Evolutionary conservation across 1,140 invertebrate species (phyloP).

Genomic region (Latrodectus geometricus): DNA sequence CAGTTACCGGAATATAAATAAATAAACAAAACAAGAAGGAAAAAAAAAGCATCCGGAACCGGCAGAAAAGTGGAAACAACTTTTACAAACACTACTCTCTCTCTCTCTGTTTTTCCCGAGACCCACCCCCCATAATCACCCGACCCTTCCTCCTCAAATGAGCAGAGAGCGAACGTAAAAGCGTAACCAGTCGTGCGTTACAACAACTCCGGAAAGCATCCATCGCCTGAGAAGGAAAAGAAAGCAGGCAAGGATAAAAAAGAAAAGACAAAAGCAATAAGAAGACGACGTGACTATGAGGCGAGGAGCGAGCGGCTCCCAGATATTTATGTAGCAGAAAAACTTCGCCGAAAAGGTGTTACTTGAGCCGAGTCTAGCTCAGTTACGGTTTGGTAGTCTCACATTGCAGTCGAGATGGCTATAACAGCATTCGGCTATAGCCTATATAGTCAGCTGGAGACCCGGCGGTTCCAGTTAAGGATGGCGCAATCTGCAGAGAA

Average conservation of each 20-base stretch:
- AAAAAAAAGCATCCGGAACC: neutral
- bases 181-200: slow-evolving; percentile 34
- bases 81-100: slow-evolving; percentile 6
- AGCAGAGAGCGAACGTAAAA: slow-evolving; percentile 13
- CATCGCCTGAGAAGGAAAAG: neutral
- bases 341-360: slow-evolving; percentile 39
- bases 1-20: too few species aligned
- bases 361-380: neutral
- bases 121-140: slow-evolving; percentile 14
- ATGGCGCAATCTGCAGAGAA: neutral
- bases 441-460: neutral
- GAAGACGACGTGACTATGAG: slow-evolving; percentile 48
- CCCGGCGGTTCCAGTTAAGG: neutral
- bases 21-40: neutral
- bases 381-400: neutral
- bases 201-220: neutral
- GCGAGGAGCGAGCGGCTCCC: neutral
- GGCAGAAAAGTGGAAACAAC: slow-evolving; percentile 13
- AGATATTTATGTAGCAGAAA: slow-evolving; percentile 39
- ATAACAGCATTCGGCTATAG: neutral
- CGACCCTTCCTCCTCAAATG: slow-evolving; percentile 15
- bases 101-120: neutral
- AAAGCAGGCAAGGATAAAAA: neutral
- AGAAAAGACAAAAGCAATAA: slow-evolving; percentile 23
- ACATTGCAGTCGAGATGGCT: neutral